These are phyloP conservation scores for Eulemur macaco DNA, from an alignment of 2,113 vertebrate genomes.

Conservation along the genomic window DNA sequence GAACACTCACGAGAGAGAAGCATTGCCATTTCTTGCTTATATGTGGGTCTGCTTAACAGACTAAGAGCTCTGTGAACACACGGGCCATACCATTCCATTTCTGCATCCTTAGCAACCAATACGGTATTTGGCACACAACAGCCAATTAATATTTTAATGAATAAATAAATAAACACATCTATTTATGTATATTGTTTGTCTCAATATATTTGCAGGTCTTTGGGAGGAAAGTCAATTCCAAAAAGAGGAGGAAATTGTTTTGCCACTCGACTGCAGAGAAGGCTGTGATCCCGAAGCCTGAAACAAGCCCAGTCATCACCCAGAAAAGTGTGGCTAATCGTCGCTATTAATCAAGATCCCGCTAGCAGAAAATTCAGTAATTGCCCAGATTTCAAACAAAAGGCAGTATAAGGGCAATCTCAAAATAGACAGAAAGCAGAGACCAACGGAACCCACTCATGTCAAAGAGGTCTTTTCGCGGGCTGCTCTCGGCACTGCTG, in stretches of 20 bases:
- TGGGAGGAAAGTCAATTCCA: neutral
- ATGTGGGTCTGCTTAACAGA: neutral
- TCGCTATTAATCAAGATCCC: neutral
- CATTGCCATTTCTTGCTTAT: neutral
- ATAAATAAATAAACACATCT: neutral
- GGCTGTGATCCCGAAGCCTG: neutral
- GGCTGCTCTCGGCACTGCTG: conserved; percentile 88
- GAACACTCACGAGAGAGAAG: no score
- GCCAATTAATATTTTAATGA: neutral
- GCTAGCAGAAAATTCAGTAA: neutral
- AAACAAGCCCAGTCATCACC: neutral
- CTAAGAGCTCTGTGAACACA: neutral
- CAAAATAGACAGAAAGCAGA: neutral
- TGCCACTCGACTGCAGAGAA: neutral
- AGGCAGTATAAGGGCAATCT: neutral
- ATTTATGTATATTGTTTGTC: neutral
- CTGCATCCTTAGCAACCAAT: neutral
- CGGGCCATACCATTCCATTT: rapidly evolving
- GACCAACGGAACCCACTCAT: conserved; percentile 92
- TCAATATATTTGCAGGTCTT: neutral
- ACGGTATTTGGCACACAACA: neutral
- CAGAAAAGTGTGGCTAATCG: neutral
- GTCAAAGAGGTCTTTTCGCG: conserved; percentile 95
- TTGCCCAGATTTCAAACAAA: neutral
- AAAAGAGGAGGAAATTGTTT: neutral